Evolutionary conservation across 2,113 vertebrate species (phyloP).

Genomic region (Rostratula benghalensis): DNA sequence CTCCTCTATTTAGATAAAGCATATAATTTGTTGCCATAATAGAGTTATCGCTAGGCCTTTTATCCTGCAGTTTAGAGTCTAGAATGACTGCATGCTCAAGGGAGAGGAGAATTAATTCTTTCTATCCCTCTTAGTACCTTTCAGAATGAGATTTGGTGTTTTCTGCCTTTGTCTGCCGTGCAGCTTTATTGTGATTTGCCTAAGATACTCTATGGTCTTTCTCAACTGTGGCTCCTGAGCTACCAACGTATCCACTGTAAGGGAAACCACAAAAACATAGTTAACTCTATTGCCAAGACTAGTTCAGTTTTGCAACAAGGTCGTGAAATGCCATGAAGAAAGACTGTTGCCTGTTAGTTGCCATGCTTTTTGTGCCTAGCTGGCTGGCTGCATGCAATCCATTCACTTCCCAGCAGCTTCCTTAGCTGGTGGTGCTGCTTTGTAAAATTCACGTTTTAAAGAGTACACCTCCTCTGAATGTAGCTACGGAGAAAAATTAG

Average conservation of each 20-base stretch:
- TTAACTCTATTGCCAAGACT: neutral
- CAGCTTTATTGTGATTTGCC: neutral
- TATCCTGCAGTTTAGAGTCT: neutral
- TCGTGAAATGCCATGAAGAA: neutral
- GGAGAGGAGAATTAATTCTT: neutral
- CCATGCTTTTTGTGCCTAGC: neutral
- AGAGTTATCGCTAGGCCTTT: slow-evolving; percentile 16
- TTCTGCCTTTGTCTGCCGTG: neutral
- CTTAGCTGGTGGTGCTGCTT: neutral
- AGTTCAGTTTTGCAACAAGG: neutral
- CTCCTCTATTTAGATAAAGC: neutral
- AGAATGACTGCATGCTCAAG: neutral
- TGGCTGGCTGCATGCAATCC: neutral
- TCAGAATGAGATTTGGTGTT: neutral
- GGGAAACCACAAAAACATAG: neutral
- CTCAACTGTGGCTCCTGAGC: neutral
- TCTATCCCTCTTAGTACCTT: neutral
- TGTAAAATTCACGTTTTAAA: neutral
- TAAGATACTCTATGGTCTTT: neutral
- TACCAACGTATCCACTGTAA: neutral
- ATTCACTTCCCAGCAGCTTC: neutral
- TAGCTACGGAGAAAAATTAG: neutral
- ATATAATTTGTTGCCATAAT: slow-evolving; percentile 16
- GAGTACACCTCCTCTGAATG: neutral
- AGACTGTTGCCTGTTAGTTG: neutral